Evolutionary conservation across 2,797 vertebrate species (phyloP), one percentile per base, ranked within the genome.

Genomic region (Sebastes diploproa): DNA sequence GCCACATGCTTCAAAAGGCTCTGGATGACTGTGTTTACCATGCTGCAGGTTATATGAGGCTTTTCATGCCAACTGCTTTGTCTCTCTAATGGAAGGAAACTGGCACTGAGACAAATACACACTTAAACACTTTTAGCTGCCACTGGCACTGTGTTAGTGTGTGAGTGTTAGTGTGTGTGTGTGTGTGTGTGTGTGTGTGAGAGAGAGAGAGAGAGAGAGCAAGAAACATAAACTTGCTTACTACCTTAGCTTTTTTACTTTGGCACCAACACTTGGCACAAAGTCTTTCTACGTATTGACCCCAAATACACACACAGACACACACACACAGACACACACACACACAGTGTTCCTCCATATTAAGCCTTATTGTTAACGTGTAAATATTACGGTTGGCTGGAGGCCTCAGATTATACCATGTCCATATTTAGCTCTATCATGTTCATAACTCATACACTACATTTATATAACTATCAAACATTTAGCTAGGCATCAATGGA

Each of bases 51-150:
- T 70, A 73, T 62, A 58, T 77, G 59, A 72, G 70, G 66, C 36
- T 82, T 65, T 78, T 50, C 52, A 42, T 79, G 72, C 80, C 86
- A 88, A 70, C 78, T 77, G 80, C n/a, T 66, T 66, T 75, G 81
- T 78, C 60, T 80, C 50, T 62, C 70, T 86, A 66, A 86, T 91
- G 89, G 83, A 89, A 86, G 88, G 85, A 89, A 92, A 91, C 89
- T 92, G 88, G 91, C 89, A 72, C 60, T 34, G 78, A 79, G 82
- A 86, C 91, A 92, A 88, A 88, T 74, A 66, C 52, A 89, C 79
- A 87, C 85, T 89, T 83, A 75, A 64, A 75, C 36, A 72, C 77
- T 75, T 81, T 81, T 42, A 77, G 76, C 62, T 84, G 79, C 80
- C 69, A 80, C 55, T 65, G 75, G 73, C 63, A 60, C 84, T 52